These are phyloP conservation scores for Mayetiola destructor DNA, from an alignment of 2,888 invertebrate species.

Conservation along the genomic window DNA sequence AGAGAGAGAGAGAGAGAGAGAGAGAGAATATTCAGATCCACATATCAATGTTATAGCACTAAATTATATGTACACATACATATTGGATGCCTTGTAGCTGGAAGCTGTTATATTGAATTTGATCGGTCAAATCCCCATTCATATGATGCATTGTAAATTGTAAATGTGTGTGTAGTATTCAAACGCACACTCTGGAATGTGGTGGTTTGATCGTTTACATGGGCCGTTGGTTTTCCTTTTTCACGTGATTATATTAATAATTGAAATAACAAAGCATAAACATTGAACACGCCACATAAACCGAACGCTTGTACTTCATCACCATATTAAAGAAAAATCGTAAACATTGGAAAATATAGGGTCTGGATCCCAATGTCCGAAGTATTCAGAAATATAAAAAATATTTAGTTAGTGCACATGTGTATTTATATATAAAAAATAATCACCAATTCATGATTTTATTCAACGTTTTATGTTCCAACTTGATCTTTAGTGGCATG, in stretches of 20 bases:
- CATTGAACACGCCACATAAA: neutral
- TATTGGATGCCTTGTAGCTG: too few species aligned
- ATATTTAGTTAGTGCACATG: too few species aligned
- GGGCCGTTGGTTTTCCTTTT: conserved; percentile 3
- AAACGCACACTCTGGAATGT: neutral
- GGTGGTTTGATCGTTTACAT: neutral
- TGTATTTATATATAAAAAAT: neutral
- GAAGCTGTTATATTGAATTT: too few species aligned
- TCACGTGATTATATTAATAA: conserved; percentile 7
- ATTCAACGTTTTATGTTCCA: conserved; percentile 7
- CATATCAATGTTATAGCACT: too few species aligned
- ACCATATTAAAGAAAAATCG: neutral
- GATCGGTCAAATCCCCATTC: too few species aligned
- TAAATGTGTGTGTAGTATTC: neutral
- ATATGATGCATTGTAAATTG: too few species aligned
- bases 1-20: too few species aligned
- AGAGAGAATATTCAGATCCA: too few species aligned
- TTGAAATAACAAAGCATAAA: conserved; percentile 11
- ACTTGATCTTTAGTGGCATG: neutral
- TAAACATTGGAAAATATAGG: neutral
- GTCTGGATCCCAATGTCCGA: neutral
- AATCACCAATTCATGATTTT: conserved; percentile 11
- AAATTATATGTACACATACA: too few species aligned
- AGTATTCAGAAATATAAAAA: conserved; percentile 2
- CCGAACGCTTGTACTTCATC: neutral